Evolutionary conservation across 92 coral and sea anemone genomes (phyloP), one percentile per base, ranked within the genome.

Genomic region (Hydrozoanthus gracilis): DNA sequence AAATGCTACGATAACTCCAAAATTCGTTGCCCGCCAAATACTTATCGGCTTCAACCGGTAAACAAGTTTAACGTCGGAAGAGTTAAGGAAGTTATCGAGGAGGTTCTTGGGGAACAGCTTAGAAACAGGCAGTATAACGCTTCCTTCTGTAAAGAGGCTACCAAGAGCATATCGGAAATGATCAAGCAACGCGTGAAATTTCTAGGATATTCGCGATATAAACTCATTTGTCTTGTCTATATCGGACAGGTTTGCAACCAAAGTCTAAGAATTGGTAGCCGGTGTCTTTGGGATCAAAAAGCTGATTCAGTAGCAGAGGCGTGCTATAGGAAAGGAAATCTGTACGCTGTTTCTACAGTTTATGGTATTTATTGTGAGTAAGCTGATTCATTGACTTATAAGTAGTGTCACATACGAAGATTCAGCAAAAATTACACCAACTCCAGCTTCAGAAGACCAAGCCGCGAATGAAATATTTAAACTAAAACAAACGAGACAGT

Each of bases 301-400:
- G 85, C 83, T 80, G 98, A 97, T 88, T 95, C 95, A 54, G 92
- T 95, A 20, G 99, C 98, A 0, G 98, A 95, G 39, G 95, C 91
- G 10, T 86, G 71, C 54, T 95, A 83, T 52, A 88, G 94, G 50
- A 95, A 92, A 77, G 95, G 98, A 2, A 90, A 97, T 50, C 65
- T 97, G 16, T 97, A 92, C 79, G 99, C 98, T 14, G 89, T 97
- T 10, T 98, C 98, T 16, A 97, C 99, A 7, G 93, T 97, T 52
- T 95, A 89, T 88, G 99, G 98, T 14, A 76, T 94, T 20, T 97
- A 93, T 77, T 94, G 82, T 70, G 98, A 96, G 73, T 96, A 78
- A 76, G 78, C 71, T 35, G 78, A 12, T 35, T 11, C 10, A 67
- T 15, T 35, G 18, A 79, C 68, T 44, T n/a, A 51, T 16, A 5